Percentiles rank a stretch among this genome's conserved stretches.
Evolutionary conservation across 2,113 vertebrate species (phyloP).

Genomic region (Montifringilla adamsi): DNA sequence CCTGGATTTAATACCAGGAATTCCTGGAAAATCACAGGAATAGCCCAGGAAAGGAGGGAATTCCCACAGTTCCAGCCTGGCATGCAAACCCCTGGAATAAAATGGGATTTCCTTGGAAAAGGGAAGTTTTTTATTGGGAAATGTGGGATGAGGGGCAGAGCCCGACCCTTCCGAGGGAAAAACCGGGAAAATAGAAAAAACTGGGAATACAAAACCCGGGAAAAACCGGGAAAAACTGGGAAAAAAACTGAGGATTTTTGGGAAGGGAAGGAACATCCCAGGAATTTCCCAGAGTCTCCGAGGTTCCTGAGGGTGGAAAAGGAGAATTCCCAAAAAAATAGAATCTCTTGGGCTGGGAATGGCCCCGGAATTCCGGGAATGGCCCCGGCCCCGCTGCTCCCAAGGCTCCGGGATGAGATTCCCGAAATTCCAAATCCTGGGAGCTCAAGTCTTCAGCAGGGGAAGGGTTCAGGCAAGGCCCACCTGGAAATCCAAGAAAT

Average conservation of each 20-base stretch:
- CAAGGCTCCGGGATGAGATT: not conserved
- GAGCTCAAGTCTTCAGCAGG: not conserved
- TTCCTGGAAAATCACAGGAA: not conserved
- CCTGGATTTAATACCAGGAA: not conserved
- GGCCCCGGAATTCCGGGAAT: not conserved
- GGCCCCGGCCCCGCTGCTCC: not conserved
- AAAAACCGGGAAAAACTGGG: rapidly evolving
- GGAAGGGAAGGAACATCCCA: not conserved
- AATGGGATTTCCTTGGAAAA: not conserved
- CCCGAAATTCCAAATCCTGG: not conserved
- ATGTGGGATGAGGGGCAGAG: not conserved
- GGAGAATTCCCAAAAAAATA: not conserved
- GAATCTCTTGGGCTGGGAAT: not conserved
- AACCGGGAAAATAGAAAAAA: not conserved
- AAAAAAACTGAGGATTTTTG: not conserved
- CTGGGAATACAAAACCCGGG: not conserved
- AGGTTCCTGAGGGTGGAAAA: not conserved
- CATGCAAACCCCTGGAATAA: rapidly evolving
- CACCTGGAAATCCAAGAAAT: not conserved
- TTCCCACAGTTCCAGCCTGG: rapidly evolving
- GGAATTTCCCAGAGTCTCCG: not conserved
- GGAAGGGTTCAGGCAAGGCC: not conserved
- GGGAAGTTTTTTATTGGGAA: not conserved
- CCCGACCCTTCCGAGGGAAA: not conserved
- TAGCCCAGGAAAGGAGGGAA: not conserved